Evolutionary conservation across 2,113 vertebrate genomes (phyloP).

Genomic region (Sitta europaea): DNA sequence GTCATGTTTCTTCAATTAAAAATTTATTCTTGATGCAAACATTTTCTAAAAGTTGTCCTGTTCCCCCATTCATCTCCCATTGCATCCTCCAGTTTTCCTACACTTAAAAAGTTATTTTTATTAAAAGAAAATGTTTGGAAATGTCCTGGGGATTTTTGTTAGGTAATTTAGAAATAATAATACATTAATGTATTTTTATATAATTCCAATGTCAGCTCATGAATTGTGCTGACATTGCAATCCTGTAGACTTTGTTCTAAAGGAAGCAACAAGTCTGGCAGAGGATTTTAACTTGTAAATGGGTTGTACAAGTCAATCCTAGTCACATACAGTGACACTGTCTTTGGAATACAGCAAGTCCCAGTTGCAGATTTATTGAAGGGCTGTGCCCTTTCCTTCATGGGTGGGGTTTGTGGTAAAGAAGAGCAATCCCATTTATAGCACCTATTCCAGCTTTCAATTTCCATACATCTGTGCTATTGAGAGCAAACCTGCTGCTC

Average conservation of each 20-base stretch:
- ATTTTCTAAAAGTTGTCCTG: neutral
- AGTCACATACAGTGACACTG: neutral
- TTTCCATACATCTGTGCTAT: neutral
- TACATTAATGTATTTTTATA: neutral
- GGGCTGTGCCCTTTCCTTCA: neutral
- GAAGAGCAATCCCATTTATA: neutral
- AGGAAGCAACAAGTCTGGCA: neutral
- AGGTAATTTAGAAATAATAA: neutral
- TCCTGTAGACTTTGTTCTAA: neutral
- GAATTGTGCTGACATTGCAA: neutral
- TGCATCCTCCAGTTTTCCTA: neutral
- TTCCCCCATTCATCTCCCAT: neutral
- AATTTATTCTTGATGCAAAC: neutral
- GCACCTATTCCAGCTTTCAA: neutral
- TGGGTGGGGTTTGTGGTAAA: neutral
- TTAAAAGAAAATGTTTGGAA: neutral
- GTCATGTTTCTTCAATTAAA: conserved; percentile 12
- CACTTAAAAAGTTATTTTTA: neutral
- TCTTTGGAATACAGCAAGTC: neutral
- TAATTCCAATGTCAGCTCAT: neutral
- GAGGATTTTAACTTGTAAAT: neutral
- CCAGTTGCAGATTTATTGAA: neutral
- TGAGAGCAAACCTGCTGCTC: neutral
- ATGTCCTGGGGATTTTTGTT: neutral
- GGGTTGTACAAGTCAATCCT: neutral